Conservation (phyloP, 2,888 invertebrate species). For the Macropis europaea region DNA sequence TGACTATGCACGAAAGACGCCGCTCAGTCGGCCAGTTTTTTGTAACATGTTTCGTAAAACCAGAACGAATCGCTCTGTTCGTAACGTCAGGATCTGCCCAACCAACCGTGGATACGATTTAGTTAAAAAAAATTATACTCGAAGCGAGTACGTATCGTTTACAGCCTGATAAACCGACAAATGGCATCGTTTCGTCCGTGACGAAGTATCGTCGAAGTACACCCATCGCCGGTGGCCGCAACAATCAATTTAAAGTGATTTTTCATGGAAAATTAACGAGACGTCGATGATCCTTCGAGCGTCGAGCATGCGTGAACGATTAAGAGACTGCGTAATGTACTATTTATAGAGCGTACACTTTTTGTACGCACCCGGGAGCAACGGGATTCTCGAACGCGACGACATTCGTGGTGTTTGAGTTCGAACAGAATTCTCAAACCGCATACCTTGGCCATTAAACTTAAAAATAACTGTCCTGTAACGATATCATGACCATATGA, state of each 20-base stretch:
- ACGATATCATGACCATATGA: too few relatives aligned
- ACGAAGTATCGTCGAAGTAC: too few relatives aligned
- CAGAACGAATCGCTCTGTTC: neutral
- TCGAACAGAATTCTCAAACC: neutral
- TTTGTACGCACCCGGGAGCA: neutral
- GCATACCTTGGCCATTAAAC: neutral
- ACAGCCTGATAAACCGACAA: neutral
- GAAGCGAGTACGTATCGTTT: neutral
- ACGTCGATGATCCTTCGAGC: slow-evolving; percentile 32
- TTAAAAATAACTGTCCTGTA: too few relatives aligned
- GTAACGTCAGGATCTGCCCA: neutral
- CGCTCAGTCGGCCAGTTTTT: neutral
- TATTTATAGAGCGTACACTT: slow-evolving; percentile 42
- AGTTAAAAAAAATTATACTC: neutral
- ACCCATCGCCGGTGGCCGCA: too few relatives aligned
- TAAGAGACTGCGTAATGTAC: slow-evolving; percentile 28
- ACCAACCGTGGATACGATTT: neutral
- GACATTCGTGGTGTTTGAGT: neutral
- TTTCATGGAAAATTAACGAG: slow-evolving; percentile 3
- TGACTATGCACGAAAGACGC: too few relatives aligned
- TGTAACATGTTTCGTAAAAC: slow-evolving; percentile 1
- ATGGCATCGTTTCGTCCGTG: neutral
- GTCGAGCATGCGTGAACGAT: slow-evolving; percentile 18
- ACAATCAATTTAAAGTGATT: neutral
- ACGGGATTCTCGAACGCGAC: neutral